Evolutionary conservation across 2,113 vertebrate species (phyloP).

Genomic region (Beaufortia kweichowensis): DNA sequence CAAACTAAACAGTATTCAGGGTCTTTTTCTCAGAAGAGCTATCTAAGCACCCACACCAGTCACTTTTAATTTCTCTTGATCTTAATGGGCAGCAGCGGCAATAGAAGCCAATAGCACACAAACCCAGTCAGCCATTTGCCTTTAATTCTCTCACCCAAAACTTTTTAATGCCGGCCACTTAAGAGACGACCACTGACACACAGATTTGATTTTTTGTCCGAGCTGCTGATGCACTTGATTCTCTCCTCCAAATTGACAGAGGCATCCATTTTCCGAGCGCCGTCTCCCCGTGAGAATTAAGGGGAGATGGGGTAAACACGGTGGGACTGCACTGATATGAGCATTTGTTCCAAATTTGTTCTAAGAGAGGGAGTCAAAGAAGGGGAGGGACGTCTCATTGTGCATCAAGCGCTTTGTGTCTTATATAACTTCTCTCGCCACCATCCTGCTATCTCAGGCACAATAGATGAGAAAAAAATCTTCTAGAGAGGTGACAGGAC

Average conservation of each 20-base stretch:
- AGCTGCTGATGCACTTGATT: slow-evolving; percentile 67
- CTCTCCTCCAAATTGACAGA: slow-evolving; percentile 72
- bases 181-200: slow-evolving; percentile 74
- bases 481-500: slow-evolving; percentile 67
- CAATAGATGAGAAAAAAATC: slow-evolving; percentile 54
- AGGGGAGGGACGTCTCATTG: slow-evolving; percentile 41
- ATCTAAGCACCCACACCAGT: slow-evolving; percentile 51
- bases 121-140: slow-evolving; percentile 68
- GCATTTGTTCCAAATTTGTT: slow-evolving; percentile 48
- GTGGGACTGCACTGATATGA: slow-evolving; percentile 40
- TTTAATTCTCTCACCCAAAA: slow-evolving; percentile 72
- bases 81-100: slow-evolving; percentile 67
- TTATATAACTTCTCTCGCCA: background rate
- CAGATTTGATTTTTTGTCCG: slow-evolving; percentile 72
- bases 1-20: background rate
- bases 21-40: slow-evolving; percentile 11
- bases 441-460: slow-evolving; percentile 30
- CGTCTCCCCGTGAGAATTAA: slow-evolving; percentile 38
- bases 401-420: background rate
- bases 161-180: slow-evolving; percentile 72
- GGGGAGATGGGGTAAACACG: slow-evolving; percentile 36
- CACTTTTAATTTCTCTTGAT: slow-evolving; percentile 72
- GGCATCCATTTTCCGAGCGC: slow-evolving; percentile 71
- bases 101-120: slow-evolving; percentile 45
- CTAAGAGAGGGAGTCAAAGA: slow-evolving; percentile 30